These are phyloP conservation scores for Dendrophyllia cribrosa DNA, from an alignment of 64 coral and sea anemone genomes.

Conservation along the genomic window DNA sequence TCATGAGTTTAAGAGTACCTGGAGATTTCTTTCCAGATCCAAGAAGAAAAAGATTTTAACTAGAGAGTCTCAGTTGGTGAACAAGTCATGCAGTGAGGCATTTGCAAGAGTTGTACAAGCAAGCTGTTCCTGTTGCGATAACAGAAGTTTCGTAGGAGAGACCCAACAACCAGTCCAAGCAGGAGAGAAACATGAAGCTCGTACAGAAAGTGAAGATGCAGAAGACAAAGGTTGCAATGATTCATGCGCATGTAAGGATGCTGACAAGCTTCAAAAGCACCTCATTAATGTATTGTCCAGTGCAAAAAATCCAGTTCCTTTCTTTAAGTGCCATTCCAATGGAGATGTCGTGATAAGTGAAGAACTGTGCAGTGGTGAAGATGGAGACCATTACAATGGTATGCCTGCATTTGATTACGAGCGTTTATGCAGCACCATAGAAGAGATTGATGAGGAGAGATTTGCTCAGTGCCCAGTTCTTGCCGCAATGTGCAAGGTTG, in stretches of 20 bases:
- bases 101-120: background rate
- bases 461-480: conserved; percentile 27
- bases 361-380: conserved; percentile 31
- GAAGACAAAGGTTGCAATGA: background rate
- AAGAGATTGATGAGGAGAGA: background rate
- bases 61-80: background rate
- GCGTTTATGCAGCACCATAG: background rate
- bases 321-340: conserved; percentile 20
- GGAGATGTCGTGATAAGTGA: conserved; percentile 49
- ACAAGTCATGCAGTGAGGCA: conserved; percentile 9
- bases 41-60: conserved; percentile 40
- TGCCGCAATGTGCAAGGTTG: conserved; percentile 29
- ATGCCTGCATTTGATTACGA: conserved; percentile 51
- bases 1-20: conserved; percentile 17
- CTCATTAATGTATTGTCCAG: conserved; percentile 23
- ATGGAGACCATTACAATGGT: background rate
- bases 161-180: too few relatives aligned
- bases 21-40: background rate
- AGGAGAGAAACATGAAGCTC: too few relatives aligned
- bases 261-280: conserved; percentile 26
- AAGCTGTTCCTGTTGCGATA: background rate
- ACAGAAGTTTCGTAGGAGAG: background rate
- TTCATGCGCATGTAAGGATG: conserved; percentile 42
- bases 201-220: background rate
- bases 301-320: conserved; percentile 40